Conservation (phyloP, 2,797 vertebrate genomes). For the Lagodon rhomboides region DNA sequence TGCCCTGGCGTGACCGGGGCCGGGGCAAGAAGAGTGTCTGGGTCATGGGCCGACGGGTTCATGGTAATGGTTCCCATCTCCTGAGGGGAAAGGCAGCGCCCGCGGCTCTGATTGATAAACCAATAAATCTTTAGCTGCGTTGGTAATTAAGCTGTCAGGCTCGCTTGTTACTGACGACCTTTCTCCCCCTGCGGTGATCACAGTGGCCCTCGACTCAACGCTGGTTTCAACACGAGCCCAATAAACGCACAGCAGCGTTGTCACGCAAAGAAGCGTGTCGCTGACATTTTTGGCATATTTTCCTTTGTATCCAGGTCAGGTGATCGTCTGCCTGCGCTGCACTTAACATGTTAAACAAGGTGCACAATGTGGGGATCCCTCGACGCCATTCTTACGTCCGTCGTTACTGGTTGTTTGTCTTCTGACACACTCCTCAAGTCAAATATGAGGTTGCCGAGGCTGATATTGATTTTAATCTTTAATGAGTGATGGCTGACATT, state of each 20-base stretch:
- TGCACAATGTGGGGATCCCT: neutral
- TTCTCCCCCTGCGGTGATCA: slow-evolving; percentile 79
- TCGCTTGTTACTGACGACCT: slow-evolving; percentile 89
- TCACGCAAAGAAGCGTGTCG: slow-evolving; percentile 53
- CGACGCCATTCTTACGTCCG: neutral
- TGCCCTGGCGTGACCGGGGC: slow-evolving; percentile 69
- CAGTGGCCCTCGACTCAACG: slow-evolving; percentile 67
- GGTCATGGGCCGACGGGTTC: slow-evolving; percentile 88
- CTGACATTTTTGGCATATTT: slow-evolving; percentile 40
- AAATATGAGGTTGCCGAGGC: slow-evolving; percentile 23
- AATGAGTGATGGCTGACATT: slow-evolving; percentile 5
- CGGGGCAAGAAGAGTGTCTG: slow-evolving; percentile 75
- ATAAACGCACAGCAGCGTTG: slow-evolving; percentile 56
- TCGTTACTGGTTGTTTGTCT: slow-evolving; percentile 2
- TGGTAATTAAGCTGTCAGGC: slow-evolving; percentile 97
- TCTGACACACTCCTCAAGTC: slow-evolving; percentile 9
- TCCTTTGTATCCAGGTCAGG: slow-evolving; percentile 39
- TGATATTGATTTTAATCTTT: slow-evolving; percentile 29
- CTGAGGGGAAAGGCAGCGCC: slow-evolving; percentile 88
- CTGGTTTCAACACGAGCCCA: slow-evolving; percentile 85
- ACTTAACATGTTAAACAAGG: neutral
- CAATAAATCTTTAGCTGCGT: slow-evolving; percentile 97
- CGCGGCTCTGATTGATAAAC: slow-evolving; percentile 95
- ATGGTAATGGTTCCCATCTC: slow-evolving; percentile 88
- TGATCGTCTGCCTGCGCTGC: neutral